Base-by-base conservation (phyloP, 2,797 vertebrate species). In the Setipinna tenuifilis region DNA sequence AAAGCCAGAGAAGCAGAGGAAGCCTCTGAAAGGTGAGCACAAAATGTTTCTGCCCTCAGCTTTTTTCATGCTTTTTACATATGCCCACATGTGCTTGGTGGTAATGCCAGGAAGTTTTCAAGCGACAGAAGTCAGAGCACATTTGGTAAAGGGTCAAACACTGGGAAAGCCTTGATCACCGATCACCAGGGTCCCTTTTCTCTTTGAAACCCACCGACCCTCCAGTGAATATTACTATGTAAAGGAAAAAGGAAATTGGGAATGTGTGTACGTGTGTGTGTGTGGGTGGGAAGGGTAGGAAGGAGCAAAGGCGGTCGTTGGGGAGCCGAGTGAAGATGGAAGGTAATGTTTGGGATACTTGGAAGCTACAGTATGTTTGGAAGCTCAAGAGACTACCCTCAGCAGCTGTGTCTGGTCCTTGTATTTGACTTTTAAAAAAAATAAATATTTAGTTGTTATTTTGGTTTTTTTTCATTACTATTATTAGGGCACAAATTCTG, bases 171-270 rank as follows among this genome's bases (percentile, higher is more conserved):
- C 14, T 25, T 86, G 46, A 41, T 3, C n/a, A 86, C 87, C 87
- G 87, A 80, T 88, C 84, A 78, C 59, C 44, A 4, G 83, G 83
- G 71, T 58, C 50, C 35, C 84, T 82, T 71, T 71, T 44, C 82
- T 86, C 65, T 88, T 84, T 84, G 82, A 83, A 88, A 82, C 31
- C 65, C 5, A 71, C 65, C 71, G 41, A 44, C 31, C 71, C 35
- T 78, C 71, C 31, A 78, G 31, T 78, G 35, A 78, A 44, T 78
- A 78, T 78, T 21, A 44, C 44, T 44, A 78, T 78, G 44, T 44
- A 78, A 78, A 78, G 35, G 19, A 6, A 78, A 78, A 78, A 78
- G 31, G 31, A 78, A 31, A 44, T 78, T 44, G 17, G 35, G 31
- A 44, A 21, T 78, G 5, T 78, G 71, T 78, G 71, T 78, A 4